A percentile compares a stretch with the other conserved stretches of the same genome.
Evolutionary conservation across 2,888 invertebrate genomes (phyloP).

Genomic region (Limnephilus auricula): DNA sequence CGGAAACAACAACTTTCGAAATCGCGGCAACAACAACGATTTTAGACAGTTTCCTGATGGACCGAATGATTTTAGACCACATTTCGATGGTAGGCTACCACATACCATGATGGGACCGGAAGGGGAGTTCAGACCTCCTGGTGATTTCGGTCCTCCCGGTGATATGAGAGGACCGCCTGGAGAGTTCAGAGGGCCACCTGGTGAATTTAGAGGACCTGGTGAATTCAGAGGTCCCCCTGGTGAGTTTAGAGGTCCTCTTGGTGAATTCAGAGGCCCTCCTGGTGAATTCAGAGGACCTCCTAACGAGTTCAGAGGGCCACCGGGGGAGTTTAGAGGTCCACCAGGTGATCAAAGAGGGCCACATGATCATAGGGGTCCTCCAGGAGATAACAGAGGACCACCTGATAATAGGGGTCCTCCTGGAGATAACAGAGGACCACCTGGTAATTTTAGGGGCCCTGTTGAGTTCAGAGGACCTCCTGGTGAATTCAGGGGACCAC

Average conservation of each 20-base stretch:
- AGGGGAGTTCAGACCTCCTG: slow-evolving; percentile 16
- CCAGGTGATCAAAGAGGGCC: not conserved
- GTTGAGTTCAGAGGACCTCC: slow-evolving; percentile 27
- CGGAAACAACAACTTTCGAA: slow-evolving; percentile 12
- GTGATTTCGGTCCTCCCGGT: slow-evolving; percentile 28
- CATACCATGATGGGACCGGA: not conserved
- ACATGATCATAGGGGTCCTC: not conserved
- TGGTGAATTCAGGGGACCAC: slow-evolving; percentile 29
- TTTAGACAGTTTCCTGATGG: slow-evolving; percentile 16
- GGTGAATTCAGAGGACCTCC: slow-evolving; percentile 31
- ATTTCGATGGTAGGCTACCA: not conserved
- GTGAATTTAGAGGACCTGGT: slow-evolving; percentile 19
- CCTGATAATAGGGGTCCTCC: slow-evolving; percentile 7
- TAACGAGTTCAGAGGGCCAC: slow-evolving; percentile 27
- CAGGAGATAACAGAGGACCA: not conserved
- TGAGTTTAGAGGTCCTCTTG: slow-evolving; percentile 19
- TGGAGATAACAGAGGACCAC: not conserved
- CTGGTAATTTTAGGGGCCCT: slow-evolving; percentile 5
- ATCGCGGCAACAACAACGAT: not conserved
- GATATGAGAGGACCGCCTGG: slow-evolving; percentile 27
- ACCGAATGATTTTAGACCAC: slow-evolving; percentile 23
- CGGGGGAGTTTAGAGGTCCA: not conserved
- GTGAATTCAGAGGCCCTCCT: slow-evolving; percentile 21
- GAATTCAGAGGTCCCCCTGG: slow-evolving; percentile 23
- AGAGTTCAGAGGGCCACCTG: slow-evolving; percentile 21